These are phyloP conservation scores for Actias luna DNA, from an alignment of 2,888 invertebrate species.

Conservation along the genomic window DNA sequence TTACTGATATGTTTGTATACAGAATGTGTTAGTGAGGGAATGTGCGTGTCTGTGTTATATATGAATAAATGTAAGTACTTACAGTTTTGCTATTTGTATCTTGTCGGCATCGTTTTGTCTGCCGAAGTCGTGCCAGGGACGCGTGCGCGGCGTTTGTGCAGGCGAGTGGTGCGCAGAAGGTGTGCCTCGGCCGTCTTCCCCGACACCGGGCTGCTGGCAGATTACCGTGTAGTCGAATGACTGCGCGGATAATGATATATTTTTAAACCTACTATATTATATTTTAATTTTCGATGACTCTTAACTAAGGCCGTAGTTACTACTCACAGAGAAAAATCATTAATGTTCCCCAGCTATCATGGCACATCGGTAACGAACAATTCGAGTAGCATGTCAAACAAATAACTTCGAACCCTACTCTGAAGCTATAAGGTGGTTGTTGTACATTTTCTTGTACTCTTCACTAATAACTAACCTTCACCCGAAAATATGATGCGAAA, in stretches of 20 bases:
- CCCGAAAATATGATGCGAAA: background rate
- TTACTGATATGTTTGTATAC: background rate
- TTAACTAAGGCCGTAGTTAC: too few relatives aligned
- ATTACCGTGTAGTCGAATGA: conserved; percentile 96
- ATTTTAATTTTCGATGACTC: background rate
- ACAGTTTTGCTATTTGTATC: conserved; percentile 99
- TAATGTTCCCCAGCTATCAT: too few relatives aligned
- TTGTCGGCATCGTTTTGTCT: conserved; percentile 97
- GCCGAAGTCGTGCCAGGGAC: conserved; percentile 97
- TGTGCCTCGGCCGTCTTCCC: conserved; percentile 82
- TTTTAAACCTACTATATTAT: conserved; percentile 21
- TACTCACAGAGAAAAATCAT: too few relatives aligned
- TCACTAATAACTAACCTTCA: background rate
- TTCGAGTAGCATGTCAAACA: too few relatives aligned
- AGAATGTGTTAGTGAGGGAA: background rate
- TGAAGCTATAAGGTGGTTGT: too few relatives aligned
- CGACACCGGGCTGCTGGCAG: conserved; percentile 85
- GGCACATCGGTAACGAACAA: too few relatives aligned
- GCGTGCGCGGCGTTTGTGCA: conserved; percentile 85
- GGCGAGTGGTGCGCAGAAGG: conserved; percentile 84
- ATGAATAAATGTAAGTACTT: conserved; percentile 75
- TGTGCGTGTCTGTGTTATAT: background rate
- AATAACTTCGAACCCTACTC: too few relatives aligned
- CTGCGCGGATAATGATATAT: conserved; percentile 70
- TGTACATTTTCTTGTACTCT: background rate